Evolutionary conservation across 2,113 vertebrate genomes (phyloP).

Genomic region (Toxotes chatareus): DNA sequence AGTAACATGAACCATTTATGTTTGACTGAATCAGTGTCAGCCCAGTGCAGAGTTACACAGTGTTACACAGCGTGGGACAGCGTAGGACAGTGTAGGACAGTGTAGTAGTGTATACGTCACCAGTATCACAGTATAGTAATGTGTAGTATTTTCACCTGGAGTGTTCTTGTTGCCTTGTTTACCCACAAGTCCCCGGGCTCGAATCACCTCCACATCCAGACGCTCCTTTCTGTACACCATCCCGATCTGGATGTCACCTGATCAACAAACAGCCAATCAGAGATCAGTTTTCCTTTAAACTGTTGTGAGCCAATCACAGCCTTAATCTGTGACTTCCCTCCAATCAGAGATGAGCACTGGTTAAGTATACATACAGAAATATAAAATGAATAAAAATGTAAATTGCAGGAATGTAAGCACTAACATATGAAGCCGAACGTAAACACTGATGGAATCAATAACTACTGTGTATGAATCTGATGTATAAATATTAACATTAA

Average conservation of each 20-base stretch:
- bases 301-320: neutral
- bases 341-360: too few relatives aligned
- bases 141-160: constrained; percentile 86
- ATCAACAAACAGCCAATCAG: constrained; percentile 39
- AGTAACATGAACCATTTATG: too few relatives aligned
- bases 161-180: constrained; percentile 99
- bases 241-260: constrained; percentile 98
- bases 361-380: too few relatives aligned
- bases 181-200: constrained; percentile 96
- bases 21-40: too few relatives aligned
- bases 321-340: neutral
- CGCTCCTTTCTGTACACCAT: constrained; percentile 99
- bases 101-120: neutral
- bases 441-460: too few relatives aligned
- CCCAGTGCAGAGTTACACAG: too few relatives aligned
- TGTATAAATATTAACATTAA: too few relatives aligned
- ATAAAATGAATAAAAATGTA: too few relatives aligned
- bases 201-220: constrained; percentile 97
- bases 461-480: too few relatives aligned
- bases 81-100: neutral
- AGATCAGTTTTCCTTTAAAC: neutral
- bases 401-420: too few relatives aligned
- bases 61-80: neutral
- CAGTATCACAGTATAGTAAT: neutral
- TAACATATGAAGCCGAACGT: too few relatives aligned